A percentile compares a stretch with the other conserved stretches of the same genome.
These are phyloP conservation scores for Campylorhamphus procurvoides DNA, from an alignment of 2,113 vertebrate species.

Conservation along the genomic window DNA sequence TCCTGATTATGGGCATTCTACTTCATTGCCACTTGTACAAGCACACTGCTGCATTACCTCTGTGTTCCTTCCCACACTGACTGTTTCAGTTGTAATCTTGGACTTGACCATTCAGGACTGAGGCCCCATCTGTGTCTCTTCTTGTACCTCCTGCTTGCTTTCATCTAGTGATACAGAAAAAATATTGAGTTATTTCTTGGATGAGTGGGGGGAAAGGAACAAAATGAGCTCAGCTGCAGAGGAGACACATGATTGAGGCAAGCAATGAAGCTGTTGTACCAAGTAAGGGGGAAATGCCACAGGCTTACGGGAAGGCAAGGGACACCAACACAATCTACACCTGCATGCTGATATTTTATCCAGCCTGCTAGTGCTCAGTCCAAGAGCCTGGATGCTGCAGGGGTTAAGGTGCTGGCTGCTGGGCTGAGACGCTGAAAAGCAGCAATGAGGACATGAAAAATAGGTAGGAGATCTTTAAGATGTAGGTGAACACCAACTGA, in stretches of 20 bases:
- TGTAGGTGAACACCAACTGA: neutral
- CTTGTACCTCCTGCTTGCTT: neutral
- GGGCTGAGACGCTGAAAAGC: neutral
- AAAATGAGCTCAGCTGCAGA: neutral
- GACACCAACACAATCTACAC: neutral
- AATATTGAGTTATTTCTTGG: neutral
- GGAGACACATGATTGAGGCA: rapidly evolving
- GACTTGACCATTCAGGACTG: neutral
- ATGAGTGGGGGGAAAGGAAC: neutral
- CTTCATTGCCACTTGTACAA: neutral
- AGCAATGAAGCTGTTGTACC: neutral
- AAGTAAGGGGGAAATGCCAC: neutral
- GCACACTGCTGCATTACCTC: neutral
- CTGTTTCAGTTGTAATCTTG: neutral
- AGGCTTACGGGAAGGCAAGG: neutral
- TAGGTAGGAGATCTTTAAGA: neutral
- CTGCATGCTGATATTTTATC: neutral
- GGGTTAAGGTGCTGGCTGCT: neutral
- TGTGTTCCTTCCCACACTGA: neutral
- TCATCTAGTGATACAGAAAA: neutral
- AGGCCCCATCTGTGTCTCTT: neutral
- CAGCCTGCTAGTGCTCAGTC: neutral
- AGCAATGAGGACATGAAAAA: neutral
- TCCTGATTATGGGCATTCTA: neutral
- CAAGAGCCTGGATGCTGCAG: neutral